These are phyloP conservation scores for Calameuta filiformis DNA, from an alignment of 2,888 invertebrate species.

Conservation along the genomic window DNA sequence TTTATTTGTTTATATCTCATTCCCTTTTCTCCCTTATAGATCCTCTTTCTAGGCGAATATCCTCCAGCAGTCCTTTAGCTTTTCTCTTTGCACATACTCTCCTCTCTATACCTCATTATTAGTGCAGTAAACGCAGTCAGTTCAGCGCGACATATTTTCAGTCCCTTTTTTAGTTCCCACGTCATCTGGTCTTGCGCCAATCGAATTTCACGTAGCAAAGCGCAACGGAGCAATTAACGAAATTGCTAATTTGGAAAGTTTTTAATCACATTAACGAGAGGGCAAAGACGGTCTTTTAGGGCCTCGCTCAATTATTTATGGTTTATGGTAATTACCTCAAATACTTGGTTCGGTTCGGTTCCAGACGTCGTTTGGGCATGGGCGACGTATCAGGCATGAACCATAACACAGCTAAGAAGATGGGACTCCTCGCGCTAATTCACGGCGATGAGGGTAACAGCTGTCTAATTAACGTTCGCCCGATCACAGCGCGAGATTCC, in stretches of 20 bases:
- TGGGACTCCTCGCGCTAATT: background rate
- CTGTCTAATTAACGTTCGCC: conserved; percentile 30
- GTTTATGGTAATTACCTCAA: conserved; percentile 47
- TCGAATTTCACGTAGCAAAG: conserved; percentile 27
- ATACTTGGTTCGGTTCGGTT: conserved; percentile 15
- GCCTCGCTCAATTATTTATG: conserved; percentile 44
- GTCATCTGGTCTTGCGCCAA: background rate
- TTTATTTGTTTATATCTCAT: background rate
- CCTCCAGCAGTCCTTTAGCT: conserved; percentile 2
- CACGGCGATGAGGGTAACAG: conserved; percentile 1
- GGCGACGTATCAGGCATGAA: background rate
- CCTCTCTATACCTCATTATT: background rate
- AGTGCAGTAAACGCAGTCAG: background rate
- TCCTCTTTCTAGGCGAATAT: background rate
- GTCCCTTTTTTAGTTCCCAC: conserved; percentile 5
- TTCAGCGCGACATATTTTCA: background rate
- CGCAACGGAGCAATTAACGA: conserved; percentile 44
- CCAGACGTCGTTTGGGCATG: conserved; percentile 10
- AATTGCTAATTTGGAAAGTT: conserved; percentile 47
- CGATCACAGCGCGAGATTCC: conserved; percentile 30
- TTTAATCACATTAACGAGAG: conserved; percentile 50
- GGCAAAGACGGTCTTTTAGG: conserved; percentile 38
- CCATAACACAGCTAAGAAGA: background rate
- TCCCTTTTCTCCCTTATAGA: conserved; percentile 6
- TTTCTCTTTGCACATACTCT: background rate